A percentile compares a stretch with the other conserved stretches of the same genome.
phyloP scores from a whole-genome alignment of 2,888 invertebrate genomes.

The Yponomeuta sedellus region DNA sequence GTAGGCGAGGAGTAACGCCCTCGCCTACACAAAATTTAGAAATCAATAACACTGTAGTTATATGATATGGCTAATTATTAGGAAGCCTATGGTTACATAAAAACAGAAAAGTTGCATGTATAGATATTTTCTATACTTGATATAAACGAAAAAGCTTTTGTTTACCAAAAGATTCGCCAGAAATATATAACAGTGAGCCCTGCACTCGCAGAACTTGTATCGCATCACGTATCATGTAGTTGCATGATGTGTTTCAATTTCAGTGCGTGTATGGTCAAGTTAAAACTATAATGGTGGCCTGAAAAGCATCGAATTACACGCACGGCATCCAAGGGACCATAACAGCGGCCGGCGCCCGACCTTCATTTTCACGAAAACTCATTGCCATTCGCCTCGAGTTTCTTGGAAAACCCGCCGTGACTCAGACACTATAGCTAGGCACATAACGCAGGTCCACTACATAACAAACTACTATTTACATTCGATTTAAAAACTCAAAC shows the following conservation, averaged over 20 bases:
- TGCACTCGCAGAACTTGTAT: too few relatives aligned
- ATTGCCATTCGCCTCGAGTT: conserved; percentile 48
- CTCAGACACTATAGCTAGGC: conserved; percentile 52
- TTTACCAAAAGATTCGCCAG: too few relatives aligned
- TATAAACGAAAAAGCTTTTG: too few relatives aligned
- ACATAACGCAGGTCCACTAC: conserved; percentile 47
- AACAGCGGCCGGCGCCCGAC: conserved; percentile 30
- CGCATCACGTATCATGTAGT: too few relatives aligned
- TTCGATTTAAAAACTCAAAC: conserved; percentile 74
- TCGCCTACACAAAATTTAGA: not conserved
- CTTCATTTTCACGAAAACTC: conserved; percentile 70
- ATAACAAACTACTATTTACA: conserved; percentile 57
- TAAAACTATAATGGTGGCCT: not conserved
- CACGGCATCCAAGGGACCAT: not conserved
- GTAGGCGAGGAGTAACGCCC: not conserved
- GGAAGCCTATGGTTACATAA: too few relatives aligned
- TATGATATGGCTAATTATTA: too few relatives aligned
- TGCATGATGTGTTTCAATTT: too few relatives aligned
- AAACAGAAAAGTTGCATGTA: not conserved
- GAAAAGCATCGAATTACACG: not conserved
- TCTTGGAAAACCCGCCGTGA: conserved; percentile 74
- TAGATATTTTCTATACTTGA: too few relatives aligned
- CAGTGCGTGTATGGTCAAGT: not conserved
- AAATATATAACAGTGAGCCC: too few relatives aligned
- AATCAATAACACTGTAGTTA: too few relatives aligned